A percentile compares a stretch with the other conserved stretches of the same genome.
Conservation (phyloP, 2,888 invertebrate genomes). For the Cephus pulcher region DNA sequence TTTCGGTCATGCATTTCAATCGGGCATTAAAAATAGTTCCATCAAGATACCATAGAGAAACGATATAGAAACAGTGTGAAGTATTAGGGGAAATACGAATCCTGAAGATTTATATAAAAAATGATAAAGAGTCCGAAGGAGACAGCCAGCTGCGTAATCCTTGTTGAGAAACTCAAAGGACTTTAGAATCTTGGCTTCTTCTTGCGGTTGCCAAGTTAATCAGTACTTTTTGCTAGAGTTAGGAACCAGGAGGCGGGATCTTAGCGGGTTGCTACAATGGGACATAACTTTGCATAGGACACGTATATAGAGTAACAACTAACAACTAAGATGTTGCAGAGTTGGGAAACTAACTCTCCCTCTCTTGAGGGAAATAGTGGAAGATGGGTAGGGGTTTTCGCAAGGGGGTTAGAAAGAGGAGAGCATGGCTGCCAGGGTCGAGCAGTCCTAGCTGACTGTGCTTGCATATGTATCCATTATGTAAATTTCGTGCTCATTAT, state of each 20-base stretch:
- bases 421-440: constrained; percentile 41
- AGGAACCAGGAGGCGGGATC: constrained; percentile 16
- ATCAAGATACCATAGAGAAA: no score
- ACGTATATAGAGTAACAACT: constrained; percentile 58
- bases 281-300: constrained; percentile 58
- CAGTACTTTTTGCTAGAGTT: constrained; percentile 44
- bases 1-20: no score
- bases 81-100: neutral
- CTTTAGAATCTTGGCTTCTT: constrained; percentile 30
- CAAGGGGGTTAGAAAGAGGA: constrained; percentile 10
- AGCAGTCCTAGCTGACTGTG: constrained; percentile 48
- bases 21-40: no score
- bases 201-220: constrained; percentile 45
- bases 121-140: neutral
- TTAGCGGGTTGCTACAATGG: constrained; percentile 51
- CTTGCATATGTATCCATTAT: constrained; percentile 65
- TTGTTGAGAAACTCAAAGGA: neutral
- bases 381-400: constrained; percentile 6
- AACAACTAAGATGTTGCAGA: constrained; percentile 62
- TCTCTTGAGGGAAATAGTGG: constrained; percentile 17
- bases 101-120: neutral
- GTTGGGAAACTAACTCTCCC: constrained; percentile 46
- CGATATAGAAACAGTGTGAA: no score
- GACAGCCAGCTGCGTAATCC: neutral
- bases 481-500: constrained; percentile 64